Conservation (phyloP, 1,140 invertebrate species). For the Sarcophaga bullata region DNA sequence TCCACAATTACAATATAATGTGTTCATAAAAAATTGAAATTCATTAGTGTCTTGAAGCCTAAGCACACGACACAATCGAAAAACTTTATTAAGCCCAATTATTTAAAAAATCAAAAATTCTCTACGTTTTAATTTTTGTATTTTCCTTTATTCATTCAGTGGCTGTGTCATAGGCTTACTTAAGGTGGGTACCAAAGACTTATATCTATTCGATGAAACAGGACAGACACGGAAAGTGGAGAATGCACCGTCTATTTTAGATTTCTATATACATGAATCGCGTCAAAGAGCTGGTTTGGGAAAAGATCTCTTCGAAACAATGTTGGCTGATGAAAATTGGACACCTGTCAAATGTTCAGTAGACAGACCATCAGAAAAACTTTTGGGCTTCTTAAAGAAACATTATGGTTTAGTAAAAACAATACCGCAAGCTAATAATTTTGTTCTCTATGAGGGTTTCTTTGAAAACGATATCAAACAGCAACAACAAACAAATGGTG, state of each 20-base stretch:
- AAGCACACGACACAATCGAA: too few species aligned
- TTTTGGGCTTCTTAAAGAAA: constrained; percentile 84
- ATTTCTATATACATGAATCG: constrained; percentile 87
- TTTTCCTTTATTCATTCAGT: constrained; percentile 65
- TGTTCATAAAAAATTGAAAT: too few species aligned
- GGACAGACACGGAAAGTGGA: constrained; percentile 75
- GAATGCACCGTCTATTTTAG: constrained; percentile 81
- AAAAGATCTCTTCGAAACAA: constrained; percentile 80
- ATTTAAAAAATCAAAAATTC: not conserved
- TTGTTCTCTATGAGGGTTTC: constrained; percentile 87
- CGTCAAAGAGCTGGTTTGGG: constrained; percentile 83
- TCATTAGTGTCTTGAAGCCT: too few species aligned
- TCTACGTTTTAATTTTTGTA: constrained; percentile 20
- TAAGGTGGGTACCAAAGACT: constrained; percentile 85
- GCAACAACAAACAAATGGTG: constrained; percentile 35
- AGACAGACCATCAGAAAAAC: constrained; percentile 89
- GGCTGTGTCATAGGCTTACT: constrained; percentile 81
- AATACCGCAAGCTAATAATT: constrained; percentile 88
- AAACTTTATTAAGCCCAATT: too few species aligned
- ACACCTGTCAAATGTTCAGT: constrained; percentile 82
- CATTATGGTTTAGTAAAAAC: constrained; percentile 79
- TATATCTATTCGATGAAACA: constrained; percentile 82
- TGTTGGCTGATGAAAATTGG: constrained; percentile 79
- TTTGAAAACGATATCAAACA: constrained; percentile 67
- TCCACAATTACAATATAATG: too few species aligned